Percentiles rank a stretch among this genome's conserved stretches.
Conservation (phyloP, 2,797 vertebrate genomes). For the Esox masquinongy region DNA sequence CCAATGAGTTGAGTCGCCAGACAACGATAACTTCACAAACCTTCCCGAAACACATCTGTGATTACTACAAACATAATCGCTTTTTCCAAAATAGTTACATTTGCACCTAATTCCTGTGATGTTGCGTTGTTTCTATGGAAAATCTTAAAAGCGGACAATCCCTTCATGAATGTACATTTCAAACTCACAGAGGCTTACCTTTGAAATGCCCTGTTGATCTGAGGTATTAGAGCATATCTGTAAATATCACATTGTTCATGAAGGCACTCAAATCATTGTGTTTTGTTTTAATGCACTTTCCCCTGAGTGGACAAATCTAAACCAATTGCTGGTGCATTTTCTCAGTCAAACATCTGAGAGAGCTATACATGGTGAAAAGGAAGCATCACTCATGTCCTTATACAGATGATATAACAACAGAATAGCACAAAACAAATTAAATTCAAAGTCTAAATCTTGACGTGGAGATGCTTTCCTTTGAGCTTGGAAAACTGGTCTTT, state of each 20-base stretch:
- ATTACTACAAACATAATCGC: too few species aligned
- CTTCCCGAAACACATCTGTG: too few species aligned
- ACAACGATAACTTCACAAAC: too few species aligned
- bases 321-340: constrained; percentile 54
- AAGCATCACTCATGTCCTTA: constrained; percentile 57
- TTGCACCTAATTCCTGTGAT: too few species aligned
- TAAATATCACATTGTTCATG: constrained; percentile 13
- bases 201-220: constrained; percentile 30
- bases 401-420: constrained; percentile 43
- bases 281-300: constrained; percentile 31
- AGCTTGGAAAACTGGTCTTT: constrained; percentile 16
- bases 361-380: constrained; percentile 46
- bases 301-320: constrained; percentile 34
- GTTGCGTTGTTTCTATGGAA: too few species aligned
- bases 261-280: constrained; percentile 29
- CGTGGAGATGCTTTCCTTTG: constrained; percentile 1
- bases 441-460: constrained; percentile 10
- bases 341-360: constrained; percentile 39
- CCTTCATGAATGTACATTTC: constrained; percentile 34
- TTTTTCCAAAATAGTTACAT: too few species aligned
- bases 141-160: constrained; percentile 23
- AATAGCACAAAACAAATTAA: constrained; percentile 25
- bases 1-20: too few species aligned
- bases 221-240: not conserved
- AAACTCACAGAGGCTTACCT: constrained; percentile 28